These are phyloP conservation scores for Atlantisia rogersi DNA, from an alignment of 2,113 vertebrate species.

Conservation along the genomic window DNA sequence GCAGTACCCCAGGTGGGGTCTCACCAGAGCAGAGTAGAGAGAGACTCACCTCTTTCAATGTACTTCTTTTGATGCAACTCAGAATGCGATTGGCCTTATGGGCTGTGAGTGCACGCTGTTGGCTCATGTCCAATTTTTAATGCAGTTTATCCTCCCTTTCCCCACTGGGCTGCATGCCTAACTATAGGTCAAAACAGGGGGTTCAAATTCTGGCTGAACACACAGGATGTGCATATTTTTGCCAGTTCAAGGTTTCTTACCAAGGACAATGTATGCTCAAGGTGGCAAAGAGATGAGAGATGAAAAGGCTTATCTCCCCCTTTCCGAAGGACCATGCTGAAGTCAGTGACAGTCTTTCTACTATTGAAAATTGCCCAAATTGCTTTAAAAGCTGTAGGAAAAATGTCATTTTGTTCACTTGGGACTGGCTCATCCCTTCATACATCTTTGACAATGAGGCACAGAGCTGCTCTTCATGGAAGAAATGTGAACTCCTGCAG, in stretches of 20 bases:
- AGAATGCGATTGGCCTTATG: too few species aligned
- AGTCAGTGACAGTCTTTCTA: background rate
- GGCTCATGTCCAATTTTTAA: too few species aligned
- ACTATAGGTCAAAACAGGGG: accelerated
- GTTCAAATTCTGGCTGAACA: background rate
- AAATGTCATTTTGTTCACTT: background rate
- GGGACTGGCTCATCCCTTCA: background rate
- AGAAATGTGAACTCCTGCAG: background rate
- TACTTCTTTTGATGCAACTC: too few species aligned
- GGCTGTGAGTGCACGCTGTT: too few species aligned
- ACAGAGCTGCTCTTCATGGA: background rate
- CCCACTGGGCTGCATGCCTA: background rate
- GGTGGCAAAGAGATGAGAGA: background rate
- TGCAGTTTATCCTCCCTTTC: background rate
- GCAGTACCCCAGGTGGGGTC: too few species aligned
- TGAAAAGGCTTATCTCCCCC: background rate
- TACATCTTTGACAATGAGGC: background rate
- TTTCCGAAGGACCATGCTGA: background rate
- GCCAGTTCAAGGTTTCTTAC: background rate
- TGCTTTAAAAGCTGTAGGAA: background rate
- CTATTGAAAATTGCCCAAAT: background rate
- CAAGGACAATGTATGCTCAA: background rate
- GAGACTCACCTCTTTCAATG: too few species aligned
- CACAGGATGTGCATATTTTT: accelerated
- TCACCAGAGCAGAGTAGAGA: too few species aligned